These are phyloP conservation scores for Drosophila orena DNA, from an alignment of 1,140 invertebrate genomes.

Conservation along the genomic window DNA sequence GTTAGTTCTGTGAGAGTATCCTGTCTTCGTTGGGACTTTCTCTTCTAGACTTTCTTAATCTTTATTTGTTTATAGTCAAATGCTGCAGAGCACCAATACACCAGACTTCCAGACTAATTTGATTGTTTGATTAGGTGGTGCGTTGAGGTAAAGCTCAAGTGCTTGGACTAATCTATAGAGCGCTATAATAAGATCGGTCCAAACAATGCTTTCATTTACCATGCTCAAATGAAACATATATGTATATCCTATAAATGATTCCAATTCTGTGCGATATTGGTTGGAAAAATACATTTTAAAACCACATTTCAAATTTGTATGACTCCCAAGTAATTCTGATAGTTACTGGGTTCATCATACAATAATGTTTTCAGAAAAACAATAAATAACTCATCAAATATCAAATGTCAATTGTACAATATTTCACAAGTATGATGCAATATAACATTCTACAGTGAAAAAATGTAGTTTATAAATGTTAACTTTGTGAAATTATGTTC, in stretches of 20 bases:
- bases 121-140: constrained; percentile 19
- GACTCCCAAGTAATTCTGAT: no score
- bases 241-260: no score
- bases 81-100: constrained; percentile 14
- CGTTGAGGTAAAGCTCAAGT: constrained; percentile 23
- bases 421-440: not conserved
- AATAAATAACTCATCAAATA: no score
- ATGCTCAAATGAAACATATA: not conserved
- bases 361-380: not conserved
- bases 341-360: no score
- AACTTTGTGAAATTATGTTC: not conserved
- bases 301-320: no score
- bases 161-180: constrained; percentile 21
- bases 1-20: not conserved
- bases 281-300: no score
- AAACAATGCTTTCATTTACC: constrained; percentile 8
- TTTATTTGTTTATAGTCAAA: constrained; percentile 14
- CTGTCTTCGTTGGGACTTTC: not conserved
- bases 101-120: constrained; percentile 16
- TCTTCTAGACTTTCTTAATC: not conserved
- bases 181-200: constrained; percentile 17
- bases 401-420: not conserved
- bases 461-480: not conserved
- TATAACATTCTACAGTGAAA: not conserved
- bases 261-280: no score